A percentile compares a stretch with the other conserved stretches of the same genome.
These are phyloP conservation scores for Drosophila nasuta DNA, from an alignment of 1,140 invertebrate species.

Conservation along the genomic window DNA sequence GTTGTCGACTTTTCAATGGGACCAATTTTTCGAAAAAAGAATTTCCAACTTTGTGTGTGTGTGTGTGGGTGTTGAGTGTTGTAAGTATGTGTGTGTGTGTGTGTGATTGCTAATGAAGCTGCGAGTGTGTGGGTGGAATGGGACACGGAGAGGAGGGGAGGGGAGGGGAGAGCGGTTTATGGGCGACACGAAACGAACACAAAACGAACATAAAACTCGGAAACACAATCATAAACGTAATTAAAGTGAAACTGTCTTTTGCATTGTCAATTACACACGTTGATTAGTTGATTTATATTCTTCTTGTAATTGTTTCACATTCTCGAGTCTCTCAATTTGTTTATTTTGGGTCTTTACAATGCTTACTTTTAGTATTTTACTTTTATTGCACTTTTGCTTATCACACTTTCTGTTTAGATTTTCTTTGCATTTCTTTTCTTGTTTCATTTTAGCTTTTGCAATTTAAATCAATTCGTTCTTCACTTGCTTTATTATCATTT, in stretches of 20 bases:
- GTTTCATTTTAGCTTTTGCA: background rate
- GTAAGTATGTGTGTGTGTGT: slow-evolving; percentile 10
- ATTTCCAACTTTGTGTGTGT: slow-evolving; percentile 6
- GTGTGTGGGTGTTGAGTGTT: background rate
- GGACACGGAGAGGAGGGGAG: background rate
- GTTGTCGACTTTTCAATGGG: slow-evolving; percentile 14
- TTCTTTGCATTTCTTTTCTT: background rate
- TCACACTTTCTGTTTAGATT: background rate
- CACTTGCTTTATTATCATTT: no score
- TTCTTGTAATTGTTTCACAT: background rate
- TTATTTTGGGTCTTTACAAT: background rate
- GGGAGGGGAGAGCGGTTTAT: slow-evolving; percentile 12
- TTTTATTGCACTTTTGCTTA: slow-evolving; percentile 10
- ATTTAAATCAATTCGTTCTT: no score
- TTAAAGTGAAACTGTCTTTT: slow-evolving; percentile 37
- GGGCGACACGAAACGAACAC: slow-evolving; percentile 50
- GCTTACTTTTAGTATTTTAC: background rate
- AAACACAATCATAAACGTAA: slow-evolving; percentile 54
- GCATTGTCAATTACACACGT: slow-evolving; percentile 19
- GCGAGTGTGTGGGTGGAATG: background rate
- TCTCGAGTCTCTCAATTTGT: slow-evolving; percentile 8
- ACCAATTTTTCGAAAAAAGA: slow-evolving; percentile 12
- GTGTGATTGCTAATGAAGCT: slow-evolving; percentile 22
- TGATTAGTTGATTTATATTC: background rate
- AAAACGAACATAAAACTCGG: slow-evolving; percentile 48